Evolutionary conservation across 2,797 vertebrate genomes (phyloP).

Genomic region (Poecilia gillii): DNA sequence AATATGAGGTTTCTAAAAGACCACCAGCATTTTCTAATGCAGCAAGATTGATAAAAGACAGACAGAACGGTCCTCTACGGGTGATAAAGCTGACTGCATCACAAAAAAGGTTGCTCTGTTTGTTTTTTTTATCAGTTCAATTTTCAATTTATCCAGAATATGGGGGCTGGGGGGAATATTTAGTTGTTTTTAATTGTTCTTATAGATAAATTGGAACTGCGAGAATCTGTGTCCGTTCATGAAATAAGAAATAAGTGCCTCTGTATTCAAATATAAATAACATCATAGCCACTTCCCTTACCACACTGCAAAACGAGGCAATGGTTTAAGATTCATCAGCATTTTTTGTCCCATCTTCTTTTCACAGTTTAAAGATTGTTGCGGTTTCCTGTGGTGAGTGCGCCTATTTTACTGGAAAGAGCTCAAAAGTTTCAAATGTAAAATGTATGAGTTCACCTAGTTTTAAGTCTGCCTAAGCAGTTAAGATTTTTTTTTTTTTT

Average conservation of each 20-base stretch:
- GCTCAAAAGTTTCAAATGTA: background rate
- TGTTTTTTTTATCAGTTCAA: background rate
- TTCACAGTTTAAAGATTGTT: background rate
- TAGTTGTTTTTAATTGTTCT: background rate
- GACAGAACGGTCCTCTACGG: background rate
- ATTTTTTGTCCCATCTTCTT: background rate
- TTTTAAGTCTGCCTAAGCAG: slow-evolving; percentile 4
- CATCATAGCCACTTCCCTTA: background rate
- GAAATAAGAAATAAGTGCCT: background rate
- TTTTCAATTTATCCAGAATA: background rate
- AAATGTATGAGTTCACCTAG: slow-evolving; percentile 14
- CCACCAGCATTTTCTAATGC: background rate
- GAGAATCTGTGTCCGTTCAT: background rate
- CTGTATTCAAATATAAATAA: background rate
- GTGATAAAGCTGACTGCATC: background rate
- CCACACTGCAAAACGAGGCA: background rate
- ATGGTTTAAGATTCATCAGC: background rate
- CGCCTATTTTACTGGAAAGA: background rate
- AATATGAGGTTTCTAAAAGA: background rate
- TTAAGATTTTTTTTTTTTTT: slow-evolving; percentile 21
- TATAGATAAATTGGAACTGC: background rate
- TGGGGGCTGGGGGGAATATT: background rate
- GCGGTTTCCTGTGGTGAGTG: background rate
- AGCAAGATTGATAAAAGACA: background rate
- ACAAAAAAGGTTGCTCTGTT: background rate